Percentiles rank a stretch among this genome's conserved stretches.
phyloP scores from a whole-genome alignment of 2,888 invertebrate genomes.

The Drosophila kuntzei region DNA sequence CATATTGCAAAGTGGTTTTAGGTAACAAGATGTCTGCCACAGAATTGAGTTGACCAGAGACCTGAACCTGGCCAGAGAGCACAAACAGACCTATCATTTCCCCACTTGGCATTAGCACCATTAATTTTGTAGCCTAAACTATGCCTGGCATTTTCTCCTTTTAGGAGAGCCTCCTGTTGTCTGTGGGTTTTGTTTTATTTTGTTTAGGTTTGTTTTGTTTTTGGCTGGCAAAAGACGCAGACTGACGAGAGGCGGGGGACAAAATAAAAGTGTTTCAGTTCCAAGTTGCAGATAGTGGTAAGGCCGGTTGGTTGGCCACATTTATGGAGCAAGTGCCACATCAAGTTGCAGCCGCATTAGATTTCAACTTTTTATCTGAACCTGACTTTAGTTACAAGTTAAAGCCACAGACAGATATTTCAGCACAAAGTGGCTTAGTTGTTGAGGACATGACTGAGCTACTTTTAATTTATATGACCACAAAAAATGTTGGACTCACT shows the following conservation, averaged over 20 bases:
- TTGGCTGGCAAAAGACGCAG: constrained; percentile 29
- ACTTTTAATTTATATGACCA: constrained; percentile 76
- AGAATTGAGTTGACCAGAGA: constrained; percentile 58
- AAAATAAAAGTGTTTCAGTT: constrained; percentile 58
- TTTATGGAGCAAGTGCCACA: constrained; percentile 61
- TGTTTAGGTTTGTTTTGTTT: constrained; percentile 40
- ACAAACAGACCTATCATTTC: constrained; percentile 20
- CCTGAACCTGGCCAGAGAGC: constrained; percentile 13
- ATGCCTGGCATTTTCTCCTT: constrained; percentile 55
- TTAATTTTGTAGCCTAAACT: constrained; percentile 73
- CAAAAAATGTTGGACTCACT: constrained; percentile 44
- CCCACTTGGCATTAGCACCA: constrained; percentile 73
- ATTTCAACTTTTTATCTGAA: constrained; percentile 72
- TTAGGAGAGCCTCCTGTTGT: constrained; percentile 34
- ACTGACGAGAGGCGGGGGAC: constrained; percentile 9
- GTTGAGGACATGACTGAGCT: constrained; percentile 56
- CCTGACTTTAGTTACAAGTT: constrained; percentile 56
- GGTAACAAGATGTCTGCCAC: constrained; percentile 57
- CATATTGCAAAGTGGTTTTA: constrained; percentile 61
- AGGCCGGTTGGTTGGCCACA: constrained; percentile 36
- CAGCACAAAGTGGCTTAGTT: constrained; percentile 72
- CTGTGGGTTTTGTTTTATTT: constrained; percentile 32
- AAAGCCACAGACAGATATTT: constrained; percentile 73
- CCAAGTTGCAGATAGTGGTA: constrained; percentile 55
- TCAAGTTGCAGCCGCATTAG: constrained; percentile 74